A percentile compares a stretch with the other conserved stretches of the same genome.
These are phyloP conservation scores for Myiotriccus ornatus DNA, from an alignment of 2,797 vertebrate species.

Conservation along the genomic window DNA sequence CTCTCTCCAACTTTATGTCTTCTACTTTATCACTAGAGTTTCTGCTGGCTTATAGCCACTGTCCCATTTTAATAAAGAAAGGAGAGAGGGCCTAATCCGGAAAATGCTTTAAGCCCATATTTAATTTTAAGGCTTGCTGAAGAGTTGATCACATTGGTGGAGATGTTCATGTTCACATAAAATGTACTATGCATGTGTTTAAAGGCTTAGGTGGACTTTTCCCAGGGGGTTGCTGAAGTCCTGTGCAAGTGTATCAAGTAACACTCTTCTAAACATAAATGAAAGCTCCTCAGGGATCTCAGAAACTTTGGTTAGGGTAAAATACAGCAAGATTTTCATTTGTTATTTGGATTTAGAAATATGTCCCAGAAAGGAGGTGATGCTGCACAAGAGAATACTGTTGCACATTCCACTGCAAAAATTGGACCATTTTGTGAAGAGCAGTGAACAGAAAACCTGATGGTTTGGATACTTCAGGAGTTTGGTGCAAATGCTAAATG, in stretches of 20 bases:
- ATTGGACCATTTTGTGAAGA: background rate
- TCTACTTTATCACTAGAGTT: constrained; percentile 59
- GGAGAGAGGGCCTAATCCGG: background rate
- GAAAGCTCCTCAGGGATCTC: background rate
- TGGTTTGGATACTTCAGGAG: background rate
- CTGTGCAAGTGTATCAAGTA: background rate
- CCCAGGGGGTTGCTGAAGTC: background rate
- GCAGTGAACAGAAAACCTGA: background rate
- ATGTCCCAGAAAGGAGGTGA: background rate
- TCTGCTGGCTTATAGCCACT: constrained; percentile 50
- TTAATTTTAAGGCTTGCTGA: constrained; percentile 48
- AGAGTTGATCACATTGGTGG: constrained; percentile 3
- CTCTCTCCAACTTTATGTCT: constrained; percentile 62
- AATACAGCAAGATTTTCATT: background rate
- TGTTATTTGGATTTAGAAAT: background rate
- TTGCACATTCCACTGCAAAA: background rate
- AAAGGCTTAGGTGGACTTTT: background rate
- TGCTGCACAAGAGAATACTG: background rate
- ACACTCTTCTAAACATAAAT: background rate
- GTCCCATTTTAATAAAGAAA: constrained; percentile 59
- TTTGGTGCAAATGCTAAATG: background rate
- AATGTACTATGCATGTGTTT: background rate
- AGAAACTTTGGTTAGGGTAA: background rate
- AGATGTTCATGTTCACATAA: background rate
- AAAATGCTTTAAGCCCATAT: constrained; percentile 13